Conservation (phyloP, 1,140 invertebrate species). For the Lutraria rhynchaena region DNA sequence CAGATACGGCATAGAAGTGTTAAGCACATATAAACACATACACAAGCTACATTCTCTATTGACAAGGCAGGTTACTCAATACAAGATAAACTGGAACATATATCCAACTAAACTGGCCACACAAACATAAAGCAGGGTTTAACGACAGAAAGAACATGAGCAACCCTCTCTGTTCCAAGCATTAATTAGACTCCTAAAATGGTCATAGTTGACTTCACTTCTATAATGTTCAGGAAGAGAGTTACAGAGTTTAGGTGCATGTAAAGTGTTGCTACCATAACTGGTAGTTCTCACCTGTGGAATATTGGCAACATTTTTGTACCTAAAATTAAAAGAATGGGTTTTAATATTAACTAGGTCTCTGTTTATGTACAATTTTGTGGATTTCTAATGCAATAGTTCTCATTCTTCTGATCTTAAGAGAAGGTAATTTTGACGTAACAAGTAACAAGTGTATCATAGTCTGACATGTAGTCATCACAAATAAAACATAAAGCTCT, state of each 20-base stretch:
- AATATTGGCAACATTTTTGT: slow-evolving; percentile 1
- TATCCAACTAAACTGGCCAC: too few species aligned
- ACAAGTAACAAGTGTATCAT: background rate
- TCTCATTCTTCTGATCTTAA: slow-evolving; percentile 30
- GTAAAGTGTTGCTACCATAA: slow-evolving; percentile 32
- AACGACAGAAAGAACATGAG: background rate
- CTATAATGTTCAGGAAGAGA: slow-evolving; percentile 13
- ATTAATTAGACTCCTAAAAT: too few species aligned
- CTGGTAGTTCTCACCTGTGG: slow-evolving; percentile 34
- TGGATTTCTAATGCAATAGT: slow-evolving; percentile 3
- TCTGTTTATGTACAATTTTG: too few species aligned
- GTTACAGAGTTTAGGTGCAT: slow-evolving; percentile 28
- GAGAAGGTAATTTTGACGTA: slow-evolving; percentile 4
- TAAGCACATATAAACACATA: too few species aligned
- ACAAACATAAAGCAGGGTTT: too few species aligned
- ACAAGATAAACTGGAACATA: too few species aligned
- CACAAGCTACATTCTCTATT: too few species aligned
- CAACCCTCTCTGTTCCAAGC: slow-evolving; percentile 10
- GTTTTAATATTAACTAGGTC: background rate
- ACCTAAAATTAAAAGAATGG: slow-evolving; percentile 13
- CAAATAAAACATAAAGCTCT: slow-evolving; percentile 29
- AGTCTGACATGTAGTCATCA: background rate
- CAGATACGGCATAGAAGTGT: too few species aligned
- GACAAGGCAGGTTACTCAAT: too few species aligned
- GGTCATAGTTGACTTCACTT: background rate